Evolutionary conservation across 2,888 invertebrate species (phyloP).

Genomic region (Balanococcus diminutus): DNA sequence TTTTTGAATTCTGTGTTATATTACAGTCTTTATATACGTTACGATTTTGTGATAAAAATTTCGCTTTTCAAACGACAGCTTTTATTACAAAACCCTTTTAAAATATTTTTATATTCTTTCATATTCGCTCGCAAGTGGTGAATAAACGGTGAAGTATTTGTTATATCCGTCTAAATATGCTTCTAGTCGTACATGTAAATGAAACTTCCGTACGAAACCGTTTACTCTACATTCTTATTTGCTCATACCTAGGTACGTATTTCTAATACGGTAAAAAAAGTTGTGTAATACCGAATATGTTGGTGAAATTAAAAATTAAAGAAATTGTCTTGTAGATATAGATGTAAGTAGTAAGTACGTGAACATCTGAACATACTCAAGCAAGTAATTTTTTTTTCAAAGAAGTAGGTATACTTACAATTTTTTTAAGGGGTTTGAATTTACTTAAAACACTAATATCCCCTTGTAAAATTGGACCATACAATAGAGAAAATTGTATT

Average conservation of each 20-base stretch:
- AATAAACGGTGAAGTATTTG: slow-evolving; percentile 28
- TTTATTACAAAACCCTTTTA: slow-evolving; percentile 43
- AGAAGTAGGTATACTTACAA: background rate
- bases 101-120: slow-evolving; percentile 25
- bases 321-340: background rate
- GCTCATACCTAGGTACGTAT: background rate
- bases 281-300: background rate
- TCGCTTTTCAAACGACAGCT: slow-evolving; percentile 37
- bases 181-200: slow-evolving; percentile 2
- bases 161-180: slow-evolving; percentile 7
- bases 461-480: no score
- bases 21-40: slow-evolving; percentile 34
- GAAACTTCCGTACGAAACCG: background rate
- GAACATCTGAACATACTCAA: background rate
- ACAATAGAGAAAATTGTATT: no score
- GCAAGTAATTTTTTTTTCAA: background rate
- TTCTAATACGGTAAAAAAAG: background rate
- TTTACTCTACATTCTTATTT: background rate
- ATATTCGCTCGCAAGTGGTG: background rate
- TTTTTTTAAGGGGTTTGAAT: background rate
- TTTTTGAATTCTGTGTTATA: slow-evolving; percentile 29
- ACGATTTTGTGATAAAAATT: slow-evolving; percentile 35
- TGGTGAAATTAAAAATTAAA: no score
- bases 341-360: background rate
- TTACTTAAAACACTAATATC: background rate